phyloP scores from a whole-genome alignment of 2,113 vertebrate species.

The Pedionomus torquatus region DNA sequence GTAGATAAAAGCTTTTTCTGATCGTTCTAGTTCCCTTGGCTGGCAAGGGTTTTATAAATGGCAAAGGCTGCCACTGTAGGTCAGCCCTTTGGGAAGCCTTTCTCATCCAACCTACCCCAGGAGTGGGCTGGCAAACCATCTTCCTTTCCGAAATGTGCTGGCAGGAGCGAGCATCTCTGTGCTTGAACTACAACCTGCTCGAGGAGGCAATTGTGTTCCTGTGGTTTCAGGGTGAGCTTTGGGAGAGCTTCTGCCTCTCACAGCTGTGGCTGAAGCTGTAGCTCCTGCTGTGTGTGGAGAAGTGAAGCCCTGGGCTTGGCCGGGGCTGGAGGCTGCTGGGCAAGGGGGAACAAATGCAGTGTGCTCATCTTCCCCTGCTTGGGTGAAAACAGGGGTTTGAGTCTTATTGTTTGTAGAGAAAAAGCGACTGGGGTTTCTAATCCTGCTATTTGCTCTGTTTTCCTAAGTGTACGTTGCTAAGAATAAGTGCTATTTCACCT shows the following conservation, averaged over 20 bases:
- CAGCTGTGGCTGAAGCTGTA: neutral
- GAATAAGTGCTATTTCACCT: neutral
- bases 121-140: neutral
- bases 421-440: neutral
- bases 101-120: neutral
- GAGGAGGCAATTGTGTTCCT: neutral
- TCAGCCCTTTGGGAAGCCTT: neutral
- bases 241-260: neutral
- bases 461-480: neutral
- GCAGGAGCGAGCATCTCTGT: neutral
- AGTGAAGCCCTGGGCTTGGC: neutral
- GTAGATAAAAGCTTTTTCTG: neutral
- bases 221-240: neutral
- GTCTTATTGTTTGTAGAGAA: neutral
- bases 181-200: neutral
- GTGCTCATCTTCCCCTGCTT: neutral
- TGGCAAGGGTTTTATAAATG: neutral
- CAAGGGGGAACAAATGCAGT: neutral
- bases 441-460: neutral
- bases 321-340: neutral
- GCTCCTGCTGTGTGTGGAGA: neutral
- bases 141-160: neutral
- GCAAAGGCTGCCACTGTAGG: neutral
- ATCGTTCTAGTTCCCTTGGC: neutral
- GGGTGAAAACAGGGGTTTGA: neutral